Conservation (phyloP, 2,797 vertebrate genomes). For the Macrochelys suwanniensis region DNA sequence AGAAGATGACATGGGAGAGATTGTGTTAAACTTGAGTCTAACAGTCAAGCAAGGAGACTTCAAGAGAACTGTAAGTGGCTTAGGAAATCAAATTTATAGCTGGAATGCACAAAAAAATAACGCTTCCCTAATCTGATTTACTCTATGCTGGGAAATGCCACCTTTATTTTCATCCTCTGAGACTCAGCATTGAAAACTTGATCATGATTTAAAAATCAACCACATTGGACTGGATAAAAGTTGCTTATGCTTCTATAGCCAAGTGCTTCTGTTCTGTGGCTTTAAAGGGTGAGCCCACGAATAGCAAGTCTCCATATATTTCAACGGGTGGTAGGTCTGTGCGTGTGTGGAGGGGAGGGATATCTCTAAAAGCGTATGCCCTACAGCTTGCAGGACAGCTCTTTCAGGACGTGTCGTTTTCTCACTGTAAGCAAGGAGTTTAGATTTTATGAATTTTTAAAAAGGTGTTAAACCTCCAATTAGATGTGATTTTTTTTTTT, state of each 20-base stretch:
- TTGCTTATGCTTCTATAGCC: neutral
- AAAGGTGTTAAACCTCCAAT: neutral
- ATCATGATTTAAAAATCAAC: neutral
- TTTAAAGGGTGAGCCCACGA: neutral
- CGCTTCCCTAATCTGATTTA: slow-evolving; percentile 40
- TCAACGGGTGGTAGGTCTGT: neutral
- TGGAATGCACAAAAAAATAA: neutral
- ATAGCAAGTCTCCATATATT: neutral
- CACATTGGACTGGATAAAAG: neutral
- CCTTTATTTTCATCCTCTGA: slow-evolving; percentile 46
- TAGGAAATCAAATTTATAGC: slow-evolving; percentile 45
- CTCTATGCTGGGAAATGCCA: slow-evolving; percentile 26
- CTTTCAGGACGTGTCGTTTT: neutral
- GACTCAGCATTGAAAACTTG: slow-evolving; percentile 27
- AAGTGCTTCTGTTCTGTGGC: neutral
- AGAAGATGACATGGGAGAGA: slow-evolving; percentile 94
- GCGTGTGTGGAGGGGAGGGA: neutral
- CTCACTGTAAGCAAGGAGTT: neutral
- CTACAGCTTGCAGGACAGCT: neutral
- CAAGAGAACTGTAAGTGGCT: slow-evolving; percentile 88
- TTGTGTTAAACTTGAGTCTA: slow-evolving; percentile 89
- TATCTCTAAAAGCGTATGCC: neutral
- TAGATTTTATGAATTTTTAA: neutral
- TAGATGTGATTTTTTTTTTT: neutral
- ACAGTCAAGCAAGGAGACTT: slow-evolving; percentile 90